Percentiles rank a stretch among this genome's conserved stretches.
phyloP scores from a whole-genome alignment of 2,113 vertebrate genomes.

The Myrmecophaga tridactyla region DNA sequence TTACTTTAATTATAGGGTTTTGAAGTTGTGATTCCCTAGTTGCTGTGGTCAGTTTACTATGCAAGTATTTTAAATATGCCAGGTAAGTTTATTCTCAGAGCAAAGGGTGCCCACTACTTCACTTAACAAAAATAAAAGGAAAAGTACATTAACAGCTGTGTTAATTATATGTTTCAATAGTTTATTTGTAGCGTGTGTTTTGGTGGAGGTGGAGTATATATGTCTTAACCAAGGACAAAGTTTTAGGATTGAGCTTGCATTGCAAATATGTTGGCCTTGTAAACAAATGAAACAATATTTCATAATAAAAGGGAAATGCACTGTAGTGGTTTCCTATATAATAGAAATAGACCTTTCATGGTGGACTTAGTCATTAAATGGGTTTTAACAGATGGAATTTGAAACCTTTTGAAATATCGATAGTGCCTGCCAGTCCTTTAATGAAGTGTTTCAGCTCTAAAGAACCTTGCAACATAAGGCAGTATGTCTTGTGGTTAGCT shows the following conservation, averaged over 20 bases:
- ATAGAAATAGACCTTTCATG: too few relatives aligned
- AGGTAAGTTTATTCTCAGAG: not conserved
- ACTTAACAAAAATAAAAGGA: constrained; percentile 58
- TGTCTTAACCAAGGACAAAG: constrained; percentile 30
- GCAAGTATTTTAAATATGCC: not conserved
- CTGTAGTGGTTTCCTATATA: constrained; percentile 44
- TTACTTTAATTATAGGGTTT: not conserved
- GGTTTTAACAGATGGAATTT: constrained; percentile 72
- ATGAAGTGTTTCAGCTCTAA: not conserved
- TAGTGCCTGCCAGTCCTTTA: not conserved
- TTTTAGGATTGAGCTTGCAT: constrained; percentile 65
- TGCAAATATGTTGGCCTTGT: constrained; percentile 58
- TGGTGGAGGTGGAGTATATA: not conserved
- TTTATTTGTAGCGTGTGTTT: not conserved
- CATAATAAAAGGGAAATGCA: constrained; percentile 60
- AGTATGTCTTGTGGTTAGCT: constrained; percentile 52
- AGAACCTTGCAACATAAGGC: constrained; percentile 65
- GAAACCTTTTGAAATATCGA: constrained; percentile 69
- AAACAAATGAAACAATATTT: constrained; percentile 67
- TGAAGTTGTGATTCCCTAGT: constrained; percentile 33
- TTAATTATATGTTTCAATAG: not conserved
- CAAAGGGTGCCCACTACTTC: constrained; percentile 53
- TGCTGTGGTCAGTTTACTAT: constrained; percentile 48
- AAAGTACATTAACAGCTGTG: not conserved
- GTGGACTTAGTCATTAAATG: constrained; percentile 72